Conservation (phyloP, 2,113 vertebrate species). For the Taxidea taxus region DNA sequence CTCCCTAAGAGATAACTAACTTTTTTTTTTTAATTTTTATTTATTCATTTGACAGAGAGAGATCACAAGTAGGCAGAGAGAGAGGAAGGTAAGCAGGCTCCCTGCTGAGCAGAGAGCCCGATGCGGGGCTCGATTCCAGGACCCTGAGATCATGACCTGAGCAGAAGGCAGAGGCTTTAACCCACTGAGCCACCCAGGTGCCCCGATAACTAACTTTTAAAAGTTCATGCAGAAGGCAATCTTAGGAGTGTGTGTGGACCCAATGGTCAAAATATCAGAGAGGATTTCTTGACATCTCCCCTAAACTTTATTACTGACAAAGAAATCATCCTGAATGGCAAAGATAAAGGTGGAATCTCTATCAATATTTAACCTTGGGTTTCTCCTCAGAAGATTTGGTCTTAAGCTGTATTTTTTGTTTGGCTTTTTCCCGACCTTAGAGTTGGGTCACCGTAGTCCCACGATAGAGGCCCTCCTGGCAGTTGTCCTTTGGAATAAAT, state of each 20-base stretch:
- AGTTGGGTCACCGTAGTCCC: neutral
- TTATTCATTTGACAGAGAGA: too few relatives aligned
- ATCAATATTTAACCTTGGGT: neutral
- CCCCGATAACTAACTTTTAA: neutral
- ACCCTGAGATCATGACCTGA: too few relatives aligned
- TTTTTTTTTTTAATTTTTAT: too few relatives aligned
- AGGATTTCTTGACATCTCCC: neutral
- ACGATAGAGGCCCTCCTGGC: neutral
- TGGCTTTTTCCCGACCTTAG: neutral
- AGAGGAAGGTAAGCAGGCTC: too few relatives aligned
- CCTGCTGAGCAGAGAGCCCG: too few relatives aligned
- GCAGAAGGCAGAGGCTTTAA: too few relatives aligned
- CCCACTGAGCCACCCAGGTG: too few relatives aligned
- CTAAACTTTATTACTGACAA: neutral
- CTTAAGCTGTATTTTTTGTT: conserved; percentile 20
- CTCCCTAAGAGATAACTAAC: neutral
- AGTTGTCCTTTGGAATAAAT: conserved; percentile 19
- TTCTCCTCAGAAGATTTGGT: neutral
- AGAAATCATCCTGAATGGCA: neutral
- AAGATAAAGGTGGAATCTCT: neutral
- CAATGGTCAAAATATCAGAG: neutral
- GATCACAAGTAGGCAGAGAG: too few relatives aligned
- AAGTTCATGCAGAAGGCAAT: neutral
- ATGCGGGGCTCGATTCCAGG: too few relatives aligned
- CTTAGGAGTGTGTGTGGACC: neutral